Base-by-base conservation (phyloP, 2,797 vertebrate genomes). In the Denticeps clupeoides region DNA sequence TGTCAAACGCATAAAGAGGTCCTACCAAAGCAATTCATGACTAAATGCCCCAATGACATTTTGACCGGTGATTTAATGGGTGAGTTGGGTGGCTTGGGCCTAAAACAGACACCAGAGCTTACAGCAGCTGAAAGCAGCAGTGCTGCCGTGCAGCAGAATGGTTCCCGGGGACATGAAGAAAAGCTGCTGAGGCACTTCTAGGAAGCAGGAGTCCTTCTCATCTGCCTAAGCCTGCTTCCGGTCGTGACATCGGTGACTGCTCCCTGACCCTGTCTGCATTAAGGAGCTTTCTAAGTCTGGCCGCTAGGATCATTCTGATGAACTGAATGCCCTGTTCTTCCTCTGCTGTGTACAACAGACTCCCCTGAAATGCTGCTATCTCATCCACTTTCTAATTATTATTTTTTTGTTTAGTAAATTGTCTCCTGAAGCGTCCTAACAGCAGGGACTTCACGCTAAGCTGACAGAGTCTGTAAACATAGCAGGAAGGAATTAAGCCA, bases 261-360 rank as follows among this genome's bases (percentile, higher is more conserved):
- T 9, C 25, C 18, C 2, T 27, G 7, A 11, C 19, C 28, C 38
- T 42, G 19, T 35, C 40, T 12, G 37, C 49, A 13, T 7, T 43
- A 51, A 42, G 15, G 44, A 27, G 41, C 49, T 51, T 44, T 44
- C 23, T 15, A 2, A 41, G 49, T 25, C 49, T 37, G 16, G 18
- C 31, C 21, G 10, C n/a, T n/a, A n/a, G n/a, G n/a, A n/a, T n/a
- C n/a, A n/a, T n/a, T n/a, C n/a, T n/a, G n/a, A n/a, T n/a, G n/a
- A n/a, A n/a, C n/a, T n/a, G n/a, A n/a, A n/a, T n/a, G n/a, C n/a
- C n/a, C n/a, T n/a, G n/a, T n/a, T n/a, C n/a, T n/a, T n/a, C n/a
- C n/a, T n/a, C n/a, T n/a, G n/a, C n/a, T n/a, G n/a, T n/a, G n/a
- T n/a, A n/a, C n/a, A n/a, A n/a, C n/a, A n/a, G n/a, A n/a, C n/a